A percentile compares a stretch with the other conserved stretches of the same genome.
phyloP scores from a whole-genome alignment of 1,140 invertebrate genomes.

The Scylla paramamosain region DNA sequence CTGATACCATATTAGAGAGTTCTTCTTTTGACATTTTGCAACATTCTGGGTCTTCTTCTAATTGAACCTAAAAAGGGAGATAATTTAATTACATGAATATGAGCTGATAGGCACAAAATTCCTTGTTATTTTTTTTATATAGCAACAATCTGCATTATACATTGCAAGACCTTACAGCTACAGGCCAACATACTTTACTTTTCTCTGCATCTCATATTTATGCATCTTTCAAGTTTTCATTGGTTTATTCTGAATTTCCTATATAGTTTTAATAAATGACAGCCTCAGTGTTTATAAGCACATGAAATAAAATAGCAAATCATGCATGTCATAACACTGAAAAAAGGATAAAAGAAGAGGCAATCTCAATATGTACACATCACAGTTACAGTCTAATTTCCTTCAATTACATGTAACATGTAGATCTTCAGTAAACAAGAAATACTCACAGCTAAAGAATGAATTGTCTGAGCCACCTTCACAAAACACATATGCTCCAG shows the following conservation, averaged over 20 bases:
- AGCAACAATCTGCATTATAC: not conserved
- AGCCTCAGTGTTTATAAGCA: too few relatives aligned
- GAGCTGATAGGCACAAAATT: not conserved
- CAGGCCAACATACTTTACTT: not conserved
- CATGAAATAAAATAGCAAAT: too few relatives aligned
- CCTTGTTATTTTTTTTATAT: not conserved
- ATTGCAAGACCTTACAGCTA: not conserved
- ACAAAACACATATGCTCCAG: conserved; percentile 71
- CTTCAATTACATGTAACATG: too few relatives aligned
- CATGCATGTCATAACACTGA: too few relatives aligned
- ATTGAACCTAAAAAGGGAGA: conserved; percentile 39
- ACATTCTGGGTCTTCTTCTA: conserved; percentile 54
- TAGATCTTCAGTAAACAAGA: too few relatives aligned
- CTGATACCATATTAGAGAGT: conserved; percentile 35
- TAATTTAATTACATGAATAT: not conserved
- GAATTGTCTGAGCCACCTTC: conserved; percentile 60
- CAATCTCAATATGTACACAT: too few relatives aligned
- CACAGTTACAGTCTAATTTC: too few relatives aligned
- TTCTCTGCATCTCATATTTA: not conserved
- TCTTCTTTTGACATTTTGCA: conserved; percentile 36
- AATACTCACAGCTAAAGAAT: conserved; percentile 57
- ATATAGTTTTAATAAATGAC: too few relatives aligned
- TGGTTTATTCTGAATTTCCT: not conserved
- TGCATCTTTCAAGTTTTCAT: not conserved
- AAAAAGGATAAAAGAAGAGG: too few relatives aligned